phyloP scores from a whole-genome alignment of 2,888 invertebrate genomes.

The Griposia aprilina region DNA sequence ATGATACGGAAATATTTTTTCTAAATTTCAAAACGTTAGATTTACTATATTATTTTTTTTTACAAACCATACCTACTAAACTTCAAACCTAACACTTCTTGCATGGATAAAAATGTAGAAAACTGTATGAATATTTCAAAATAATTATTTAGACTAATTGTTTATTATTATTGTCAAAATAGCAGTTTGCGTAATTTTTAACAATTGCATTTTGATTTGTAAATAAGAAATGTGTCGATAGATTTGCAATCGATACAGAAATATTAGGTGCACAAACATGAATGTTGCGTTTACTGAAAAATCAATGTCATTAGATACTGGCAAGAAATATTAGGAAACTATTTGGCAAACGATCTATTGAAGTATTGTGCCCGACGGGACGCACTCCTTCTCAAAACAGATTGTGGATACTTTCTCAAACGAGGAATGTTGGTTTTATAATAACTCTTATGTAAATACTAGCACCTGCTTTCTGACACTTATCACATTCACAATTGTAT shows the following conservation, averaged over 20 bases:
- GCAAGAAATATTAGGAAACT: constrained; percentile 78
- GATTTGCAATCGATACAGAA: constrained; percentile 55
- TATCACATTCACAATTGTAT: constrained; percentile 75
- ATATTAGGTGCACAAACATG: constrained; percentile 53
- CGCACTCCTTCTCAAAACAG: constrained; percentile 53
- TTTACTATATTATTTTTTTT: constrained; percentile 25
- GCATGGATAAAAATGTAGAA: constrained; percentile 56
- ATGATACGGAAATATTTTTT: constrained; percentile 34
- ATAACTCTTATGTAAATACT: constrained; percentile 77
- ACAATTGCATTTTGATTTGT: constrained; percentile 32
- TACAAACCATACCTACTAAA: constrained; percentile 30
- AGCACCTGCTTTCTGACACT: constrained; percentile 79
- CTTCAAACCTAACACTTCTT: constrained; percentile 59
- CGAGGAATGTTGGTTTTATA: constrained; percentile 78
- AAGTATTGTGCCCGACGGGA: constrained; percentile 64
- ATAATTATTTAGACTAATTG: constrained; percentile 35
- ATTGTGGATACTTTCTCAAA: constrained; percentile 60
- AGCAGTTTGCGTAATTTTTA: constrained; percentile 49
- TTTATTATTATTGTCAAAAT: constrained; percentile 64
- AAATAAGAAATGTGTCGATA: background rate
- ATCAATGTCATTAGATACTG: constrained; percentile 68
- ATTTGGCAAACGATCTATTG: constrained; percentile 76
- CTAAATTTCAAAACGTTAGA: constrained; percentile 31
- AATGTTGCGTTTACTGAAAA: constrained; percentile 25
- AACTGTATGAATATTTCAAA: constrained; percentile 41